Evolutionary conservation across 2,113 vertebrate genomes (phyloP).

Genomic region (Rhipidura dahli): DNA sequence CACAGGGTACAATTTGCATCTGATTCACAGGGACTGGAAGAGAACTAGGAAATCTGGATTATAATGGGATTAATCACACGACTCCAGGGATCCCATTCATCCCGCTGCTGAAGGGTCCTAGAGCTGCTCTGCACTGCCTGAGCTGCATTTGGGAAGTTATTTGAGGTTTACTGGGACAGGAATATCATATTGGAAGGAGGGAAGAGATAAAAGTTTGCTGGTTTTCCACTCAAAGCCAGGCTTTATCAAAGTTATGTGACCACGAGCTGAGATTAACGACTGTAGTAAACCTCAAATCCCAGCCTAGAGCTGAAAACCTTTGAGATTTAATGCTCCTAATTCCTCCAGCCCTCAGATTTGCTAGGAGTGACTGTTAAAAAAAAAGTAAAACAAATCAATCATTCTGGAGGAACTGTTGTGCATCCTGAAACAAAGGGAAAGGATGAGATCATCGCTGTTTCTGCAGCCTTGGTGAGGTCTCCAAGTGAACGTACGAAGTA

Average conservation of each 20-base stretch:
- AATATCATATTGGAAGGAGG: not conserved
- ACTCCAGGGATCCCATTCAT: not conserved
- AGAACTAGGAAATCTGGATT: not conserved
- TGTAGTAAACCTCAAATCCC: not conserved
- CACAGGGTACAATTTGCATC: not conserved
- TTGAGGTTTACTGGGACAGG: not conserved
- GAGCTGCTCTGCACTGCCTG: not conserved
- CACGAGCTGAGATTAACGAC: not conserved
- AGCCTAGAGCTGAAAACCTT: not conserved
- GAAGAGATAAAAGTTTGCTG: constrained; percentile 16
- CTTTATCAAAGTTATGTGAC: not conserved
- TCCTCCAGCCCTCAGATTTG: not conserved
- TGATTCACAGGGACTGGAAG: constrained; percentile 1
- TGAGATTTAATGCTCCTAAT: constrained; percentile 15
- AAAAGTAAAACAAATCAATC: not conserved
- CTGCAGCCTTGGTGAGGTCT: constrained; percentile 14
- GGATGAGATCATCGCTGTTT: constrained; percentile 53
- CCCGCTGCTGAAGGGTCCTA: not conserved
- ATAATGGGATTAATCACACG: not conserved
- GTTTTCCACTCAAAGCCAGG: constrained; percentile 5
- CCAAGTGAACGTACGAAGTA: not conserved
- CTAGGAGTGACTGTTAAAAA: not conserved
- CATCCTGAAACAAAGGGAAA: constrained; percentile 58
- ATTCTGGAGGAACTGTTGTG: constrained; percentile 27
- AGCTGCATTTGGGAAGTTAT: not conserved